Conservation (phyloP, 2,797 vertebrate species). For the Podargus strigoides region DNA sequence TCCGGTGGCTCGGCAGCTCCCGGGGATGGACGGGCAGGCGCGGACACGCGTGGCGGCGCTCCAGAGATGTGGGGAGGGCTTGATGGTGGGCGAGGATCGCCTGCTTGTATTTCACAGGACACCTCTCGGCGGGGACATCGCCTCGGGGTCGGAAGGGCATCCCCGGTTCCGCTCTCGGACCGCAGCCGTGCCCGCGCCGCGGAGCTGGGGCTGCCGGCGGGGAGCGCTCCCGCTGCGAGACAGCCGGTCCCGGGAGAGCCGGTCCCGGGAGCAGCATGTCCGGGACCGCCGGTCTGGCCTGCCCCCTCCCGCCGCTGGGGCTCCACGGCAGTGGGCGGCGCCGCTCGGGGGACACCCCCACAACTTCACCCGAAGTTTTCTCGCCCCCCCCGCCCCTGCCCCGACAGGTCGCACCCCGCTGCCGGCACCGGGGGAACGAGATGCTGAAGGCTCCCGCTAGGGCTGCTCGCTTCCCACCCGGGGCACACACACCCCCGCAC, state of each 20-base stretch:
- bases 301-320: neutral
- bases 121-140: neutral
- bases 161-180: neutral
- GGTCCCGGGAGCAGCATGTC: neutral
- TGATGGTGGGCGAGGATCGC: neutral
- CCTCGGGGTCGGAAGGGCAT: neutral
- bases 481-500: neutral
- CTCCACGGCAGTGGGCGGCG: neutral
- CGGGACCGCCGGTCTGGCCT: neutral
- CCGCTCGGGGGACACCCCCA: neutral
- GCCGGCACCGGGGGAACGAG: neutral
- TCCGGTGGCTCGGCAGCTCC: neutral
- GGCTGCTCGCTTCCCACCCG: too few species aligned
- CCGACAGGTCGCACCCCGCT: neutral
- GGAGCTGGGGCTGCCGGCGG: neutral
- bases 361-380: conserved; percentile 30
- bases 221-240: neutral
- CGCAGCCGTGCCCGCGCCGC: neutral
- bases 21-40: neutral
- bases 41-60: too few species aligned
- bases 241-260: neutral
- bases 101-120: neutral
- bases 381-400: neutral
- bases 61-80: neutral
- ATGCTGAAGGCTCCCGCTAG: neutral